Evolutionary conservation across 2,888 invertebrate species (phyloP).

Genomic region (Clusia tigrina): DNA sequence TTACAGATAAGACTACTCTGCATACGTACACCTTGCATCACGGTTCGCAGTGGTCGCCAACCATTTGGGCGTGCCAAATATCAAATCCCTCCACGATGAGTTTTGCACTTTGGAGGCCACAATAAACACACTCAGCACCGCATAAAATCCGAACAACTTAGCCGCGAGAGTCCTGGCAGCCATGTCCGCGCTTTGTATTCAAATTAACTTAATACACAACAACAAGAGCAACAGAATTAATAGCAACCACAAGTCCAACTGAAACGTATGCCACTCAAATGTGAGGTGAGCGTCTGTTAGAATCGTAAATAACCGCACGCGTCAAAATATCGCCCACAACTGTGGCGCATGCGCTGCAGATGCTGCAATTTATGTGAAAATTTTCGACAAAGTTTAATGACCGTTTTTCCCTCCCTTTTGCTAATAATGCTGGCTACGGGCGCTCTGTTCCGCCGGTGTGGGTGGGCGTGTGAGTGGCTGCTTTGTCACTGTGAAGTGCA

Average conservation of each 20-base stretch:
- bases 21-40: conserved; percentile 55
- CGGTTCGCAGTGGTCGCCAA: conserved; percentile 39
- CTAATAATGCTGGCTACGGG: too few species aligned
- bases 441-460: not conserved
- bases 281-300: too few species aligned
- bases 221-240: too few species aligned
- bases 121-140: not conserved
- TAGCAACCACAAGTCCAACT: too few species aligned
- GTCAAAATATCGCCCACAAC: conserved; percentile 34
- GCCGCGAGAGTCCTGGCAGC: too few species aligned
- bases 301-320: conserved; percentile 39
- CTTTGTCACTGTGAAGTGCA: not conserved
- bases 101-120: conserved; percentile 40
- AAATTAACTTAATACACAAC: too few species aligned
- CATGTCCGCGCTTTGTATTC: too few species aligned
- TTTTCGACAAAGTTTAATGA: conserved; percentile 53
- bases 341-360: conserved; percentile 41
- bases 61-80: conserved; percentile 56
- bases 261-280: too few species aligned
- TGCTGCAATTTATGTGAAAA: conserved; percentile 49
- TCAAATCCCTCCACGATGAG: conserved; percentile 56
- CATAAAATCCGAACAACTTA: not conserved
- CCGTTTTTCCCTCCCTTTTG: too few species aligned
- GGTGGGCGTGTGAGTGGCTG: not conserved
- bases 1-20: not conserved